Evolutionary conservation across 2,888 invertebrate genomes (phyloP).

Genomic region (Brachyopa scutellaris): DNA sequence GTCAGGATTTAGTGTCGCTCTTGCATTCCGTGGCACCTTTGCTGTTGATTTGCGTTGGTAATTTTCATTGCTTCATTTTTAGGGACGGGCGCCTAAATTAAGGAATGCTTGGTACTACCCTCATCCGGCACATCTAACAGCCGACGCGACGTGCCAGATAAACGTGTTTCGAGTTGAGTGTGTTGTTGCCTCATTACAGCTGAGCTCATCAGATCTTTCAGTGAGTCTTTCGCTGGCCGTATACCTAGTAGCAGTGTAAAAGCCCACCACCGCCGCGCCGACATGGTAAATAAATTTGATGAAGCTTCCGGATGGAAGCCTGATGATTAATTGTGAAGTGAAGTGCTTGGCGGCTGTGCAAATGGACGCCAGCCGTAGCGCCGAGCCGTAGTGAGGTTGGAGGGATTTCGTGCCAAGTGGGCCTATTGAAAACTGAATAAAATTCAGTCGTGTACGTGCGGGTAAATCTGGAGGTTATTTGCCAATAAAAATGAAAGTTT

Average conservation of each 20-base stretch:
- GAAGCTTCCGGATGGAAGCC: conserved; percentile 65
- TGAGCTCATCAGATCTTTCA: conserved; percentile 55
- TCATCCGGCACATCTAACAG: conserved; percentile 32
- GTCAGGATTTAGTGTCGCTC: conserved; percentile 64
- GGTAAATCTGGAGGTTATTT: conserved; percentile 33
- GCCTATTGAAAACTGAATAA: conserved; percentile 51
- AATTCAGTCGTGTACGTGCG: conserved; percentile 33
- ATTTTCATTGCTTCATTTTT: conserved; percentile 67
- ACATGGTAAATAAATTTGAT: conserved; percentile 71
- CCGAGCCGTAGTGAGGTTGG: neutral
- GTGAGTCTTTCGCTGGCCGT: conserved; percentile 25
- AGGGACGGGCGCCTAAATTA: conserved; percentile 45
- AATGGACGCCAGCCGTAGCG: conserved; percentile 8
- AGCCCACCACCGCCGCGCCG: conserved; percentile 12
- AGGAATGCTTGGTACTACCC: conserved; percentile 14
- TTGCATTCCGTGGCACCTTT: conserved; percentile 66
- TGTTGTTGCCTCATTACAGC: conserved; percentile 65
- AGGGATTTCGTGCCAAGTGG: conserved; percentile 17
- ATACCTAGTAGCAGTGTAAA: neutral
- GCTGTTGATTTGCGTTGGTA: conserved; percentile 54
- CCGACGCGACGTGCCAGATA: conserved; percentile 59
- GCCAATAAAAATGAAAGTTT: conserved; percentile 27
- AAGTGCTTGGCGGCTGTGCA: conserved; percentile 40
- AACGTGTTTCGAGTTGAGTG: conserved; percentile 59
- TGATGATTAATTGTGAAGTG: conserved; percentile 70